Conservation (phyloP, 2,888 invertebrate genomes). For the Aspidiotus destructor region DNA sequence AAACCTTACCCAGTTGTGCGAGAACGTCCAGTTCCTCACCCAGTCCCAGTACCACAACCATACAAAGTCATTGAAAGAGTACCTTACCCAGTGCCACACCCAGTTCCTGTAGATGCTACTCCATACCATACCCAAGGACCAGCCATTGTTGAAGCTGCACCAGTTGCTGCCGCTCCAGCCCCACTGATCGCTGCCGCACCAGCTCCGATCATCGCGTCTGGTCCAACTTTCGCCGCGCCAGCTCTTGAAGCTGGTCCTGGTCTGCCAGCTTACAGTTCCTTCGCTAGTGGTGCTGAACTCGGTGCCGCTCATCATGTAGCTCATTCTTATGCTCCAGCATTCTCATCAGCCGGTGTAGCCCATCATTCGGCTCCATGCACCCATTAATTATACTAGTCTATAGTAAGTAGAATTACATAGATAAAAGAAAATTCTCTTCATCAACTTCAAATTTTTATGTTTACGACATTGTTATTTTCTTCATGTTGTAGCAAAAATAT, state of each 20-base stretch:
- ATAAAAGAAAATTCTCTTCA: too few relatives aligned
- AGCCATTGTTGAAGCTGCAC: constrained; percentile 15
- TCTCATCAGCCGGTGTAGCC: background rate
- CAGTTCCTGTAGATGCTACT: constrained; percentile 37
- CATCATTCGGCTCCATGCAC: background rate
- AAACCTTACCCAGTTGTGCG: constrained; percentile 46
- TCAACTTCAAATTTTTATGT: too few relatives aligned
- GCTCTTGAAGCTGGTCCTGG: constrained; percentile 9
- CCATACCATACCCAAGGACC: constrained; percentile 34
- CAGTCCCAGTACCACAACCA: constrained; percentile 33
- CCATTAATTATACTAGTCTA: too few relatives aligned
- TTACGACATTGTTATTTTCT: too few relatives aligned
- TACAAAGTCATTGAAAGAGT: constrained; percentile 25
- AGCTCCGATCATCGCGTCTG: constrained; percentile 9
- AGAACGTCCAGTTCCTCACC: constrained; percentile 29
- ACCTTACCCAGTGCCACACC: constrained; percentile 36
- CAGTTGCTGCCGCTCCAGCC: constrained; percentile 1
- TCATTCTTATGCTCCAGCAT: background rate
- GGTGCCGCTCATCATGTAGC: background rate
- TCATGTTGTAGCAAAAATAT: too few relatives aligned
- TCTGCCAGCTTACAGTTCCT: background rate
- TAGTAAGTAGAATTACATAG: too few relatives aligned
- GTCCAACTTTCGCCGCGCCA: constrained; percentile 8
- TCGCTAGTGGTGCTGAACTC: background rate
- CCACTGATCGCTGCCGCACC: constrained; percentile 21